Base-by-base conservation (phyloP, 2,888 invertebrate genomes). In the Parnassius apollo region DNA sequence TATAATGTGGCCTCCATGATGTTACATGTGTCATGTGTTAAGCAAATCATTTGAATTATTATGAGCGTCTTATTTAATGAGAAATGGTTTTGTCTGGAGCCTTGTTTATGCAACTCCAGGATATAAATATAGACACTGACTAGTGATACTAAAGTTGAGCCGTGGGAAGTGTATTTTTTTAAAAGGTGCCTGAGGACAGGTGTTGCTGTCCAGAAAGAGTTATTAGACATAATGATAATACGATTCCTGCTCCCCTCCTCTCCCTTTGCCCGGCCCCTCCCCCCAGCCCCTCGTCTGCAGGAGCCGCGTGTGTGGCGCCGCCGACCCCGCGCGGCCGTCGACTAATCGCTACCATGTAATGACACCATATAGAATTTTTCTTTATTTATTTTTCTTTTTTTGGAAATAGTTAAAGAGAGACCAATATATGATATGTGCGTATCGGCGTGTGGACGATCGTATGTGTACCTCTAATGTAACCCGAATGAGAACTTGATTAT, bases 371-470 rank as follows among this genome's bases (percentile, higher is more conserved):
- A 89, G 86, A 88, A 83, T 83, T 81, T 80, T 82, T 78, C 80
- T 81, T 86, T 84, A 78, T 81, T 85, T 84, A 72, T 56, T 63
- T 76, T 85, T 85, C 76, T 77, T 81, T 83, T 87, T 90, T 90
- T 85, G 83, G 79, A 86, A 84, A 83, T 86, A 88, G 86, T 81
- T 76, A 81, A 82, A 82, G 78, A 83, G 80, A 84, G 79, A 86
- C 77, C 71, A 80, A 83, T 84, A 81, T 85, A 89, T 91, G 89
- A 91, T 91, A 90, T 91, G 91, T 91, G 91, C 90, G 90, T 89
- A 88, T 84, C 84, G 82, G 82, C 82, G 90, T 89, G 88, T 90
- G 89, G 84, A 86, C 85, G 82, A 87, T 78, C 81, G 85, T 87
- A 85, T 88, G 87, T 86, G 86, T 89, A 88, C 79, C 76, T 84